phyloP scores from a whole-genome alignment of 2,113 vertebrate genomes.

The Pseudopipra pipra region DNA sequence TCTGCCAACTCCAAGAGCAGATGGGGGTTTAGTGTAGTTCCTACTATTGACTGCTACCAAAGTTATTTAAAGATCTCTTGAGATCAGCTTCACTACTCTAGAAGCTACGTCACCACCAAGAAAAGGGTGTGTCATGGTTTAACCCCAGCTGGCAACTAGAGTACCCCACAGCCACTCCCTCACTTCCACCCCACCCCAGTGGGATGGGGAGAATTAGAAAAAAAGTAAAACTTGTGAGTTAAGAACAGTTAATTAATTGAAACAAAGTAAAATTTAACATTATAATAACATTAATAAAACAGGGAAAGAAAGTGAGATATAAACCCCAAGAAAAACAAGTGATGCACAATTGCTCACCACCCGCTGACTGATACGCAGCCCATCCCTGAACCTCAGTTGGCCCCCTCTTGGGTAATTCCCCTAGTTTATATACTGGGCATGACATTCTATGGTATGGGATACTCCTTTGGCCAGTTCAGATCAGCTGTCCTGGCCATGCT shows the following conservation, averaged over 20 bases:
- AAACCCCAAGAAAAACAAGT: background rate
- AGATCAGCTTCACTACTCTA: background rate
- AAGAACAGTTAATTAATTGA: background rate
- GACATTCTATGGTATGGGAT: background rate
- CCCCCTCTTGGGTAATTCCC: background rate
- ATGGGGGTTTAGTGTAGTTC: background rate
- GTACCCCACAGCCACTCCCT: background rate
- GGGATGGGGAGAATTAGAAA: background rate
- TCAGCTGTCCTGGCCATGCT: background rate
- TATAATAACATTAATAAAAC: background rate
- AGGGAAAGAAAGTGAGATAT: background rate
- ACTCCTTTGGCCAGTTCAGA: background rate
- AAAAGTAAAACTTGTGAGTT: background rate
- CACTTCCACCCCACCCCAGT: background rate
- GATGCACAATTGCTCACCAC: background rate
- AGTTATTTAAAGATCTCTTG: background rate
- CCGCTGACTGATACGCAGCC: background rate
- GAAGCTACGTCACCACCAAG: background rate
- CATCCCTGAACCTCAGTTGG: background rate
- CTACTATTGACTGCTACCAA: background rate
- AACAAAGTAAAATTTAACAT: background rate
- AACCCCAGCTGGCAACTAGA: background rate
- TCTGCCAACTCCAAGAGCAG: background rate
- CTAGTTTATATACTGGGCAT: background rate
- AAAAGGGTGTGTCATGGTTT: background rate